phyloP scores from a whole-genome alignment of 2,113 vertebrate genomes.

The Crotalus viridis region DNA sequence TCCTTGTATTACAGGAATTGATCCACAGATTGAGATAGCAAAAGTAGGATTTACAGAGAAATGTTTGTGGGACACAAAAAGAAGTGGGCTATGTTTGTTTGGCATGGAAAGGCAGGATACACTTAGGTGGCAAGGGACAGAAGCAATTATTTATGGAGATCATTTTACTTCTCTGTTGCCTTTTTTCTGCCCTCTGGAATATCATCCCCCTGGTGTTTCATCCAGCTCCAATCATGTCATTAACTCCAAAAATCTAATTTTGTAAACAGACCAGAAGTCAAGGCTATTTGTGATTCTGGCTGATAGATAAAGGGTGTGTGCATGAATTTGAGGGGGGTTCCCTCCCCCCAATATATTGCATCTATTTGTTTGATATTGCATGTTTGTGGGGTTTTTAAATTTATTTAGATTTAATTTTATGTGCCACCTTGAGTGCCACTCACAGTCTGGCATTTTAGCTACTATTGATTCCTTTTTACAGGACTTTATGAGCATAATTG shows the following conservation, averaged over 20 bases:
- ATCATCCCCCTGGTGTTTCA: background rate
- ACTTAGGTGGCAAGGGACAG: background rate
- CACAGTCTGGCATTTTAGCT: background rate
- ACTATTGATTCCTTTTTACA: background rate
- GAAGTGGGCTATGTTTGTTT: background rate
- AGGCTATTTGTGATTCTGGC: background rate
- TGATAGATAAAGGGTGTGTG: background rate
- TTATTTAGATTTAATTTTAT: background rate
- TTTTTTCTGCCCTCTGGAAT: background rate
- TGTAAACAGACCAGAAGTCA: background rate
- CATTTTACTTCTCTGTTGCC: background rate
- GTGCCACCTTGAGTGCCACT: background rate
- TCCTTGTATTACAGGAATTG: background rate
- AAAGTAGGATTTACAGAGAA: background rate
- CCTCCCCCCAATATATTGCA: background rate
- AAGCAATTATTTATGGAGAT: background rate
- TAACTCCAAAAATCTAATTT: background rate
- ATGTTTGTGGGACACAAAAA: background rate
- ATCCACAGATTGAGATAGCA: background rate
- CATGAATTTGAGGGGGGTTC: no score
- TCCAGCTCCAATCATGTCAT: background rate
- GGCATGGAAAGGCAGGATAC: background rate
- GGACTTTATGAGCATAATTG: background rate
- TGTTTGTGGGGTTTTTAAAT: background rate
- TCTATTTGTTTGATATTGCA: background rate